Base-by-base conservation (phyloP, 2,888 invertebrate genomes). In the Dicyrtoma fusca region DNA sequence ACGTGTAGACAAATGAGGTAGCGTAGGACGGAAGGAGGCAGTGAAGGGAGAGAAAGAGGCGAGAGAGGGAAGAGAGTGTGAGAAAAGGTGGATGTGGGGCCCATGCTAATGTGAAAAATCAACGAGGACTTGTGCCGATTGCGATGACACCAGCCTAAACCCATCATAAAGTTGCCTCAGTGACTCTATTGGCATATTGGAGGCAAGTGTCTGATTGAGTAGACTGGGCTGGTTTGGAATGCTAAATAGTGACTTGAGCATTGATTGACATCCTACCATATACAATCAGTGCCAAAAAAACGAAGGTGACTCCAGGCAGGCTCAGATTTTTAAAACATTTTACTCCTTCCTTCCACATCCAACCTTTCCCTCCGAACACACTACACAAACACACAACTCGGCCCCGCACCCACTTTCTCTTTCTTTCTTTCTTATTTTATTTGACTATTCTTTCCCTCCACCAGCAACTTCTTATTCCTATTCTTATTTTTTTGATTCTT, bases 101-200 rank as follows among this genome's bases (percentile, higher is more conserved):
- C 75, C 79, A 79, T 79, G 78, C 77, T 79, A 79, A 79, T 78
- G 77, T 75, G 75, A 74, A 79, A 79, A 79, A 79, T 78, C 79
- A 79, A 78, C 79, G 76, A 75, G 74, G 57, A 57, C 63, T 45
- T 71, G 74, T 75, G 74, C 70, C 55, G 69, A 76, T 76, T 74
- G 76, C 63, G 78, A 79, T 80, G 78, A 79, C 77, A 78, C 80
- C 76, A 74, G 72, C 69, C 76, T 74, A 72, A 76, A 75, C 65
- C 71, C 73, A 75, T 76, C 76, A 72, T 68, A 68, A 59, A 72
- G 34, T 68, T 68, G 59, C 55, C 61, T 53, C 55, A 61, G 42
- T 57, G 66, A 26, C 61, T 53, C 68, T 45, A 73, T 71, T 74
- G 72, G 74, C 69, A 74, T 74, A 74, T 73, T 73, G 73, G 74